Conservation (phyloP, 1,140 invertebrate genomes). For the Neoseiulus cucumeris region DNA sequence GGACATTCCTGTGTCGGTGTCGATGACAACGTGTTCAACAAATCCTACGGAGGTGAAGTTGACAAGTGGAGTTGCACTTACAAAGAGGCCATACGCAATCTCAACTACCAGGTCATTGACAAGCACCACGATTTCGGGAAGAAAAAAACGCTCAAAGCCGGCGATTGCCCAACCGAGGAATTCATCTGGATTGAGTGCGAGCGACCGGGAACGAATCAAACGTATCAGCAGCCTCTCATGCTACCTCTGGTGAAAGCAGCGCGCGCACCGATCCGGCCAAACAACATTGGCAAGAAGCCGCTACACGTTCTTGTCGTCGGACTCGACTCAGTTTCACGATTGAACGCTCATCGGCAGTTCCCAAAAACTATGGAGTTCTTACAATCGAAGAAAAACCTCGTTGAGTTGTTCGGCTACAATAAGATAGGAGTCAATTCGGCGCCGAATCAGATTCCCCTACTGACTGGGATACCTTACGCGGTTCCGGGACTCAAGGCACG, state of each 20-base stretch:
- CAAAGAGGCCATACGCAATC: neutral
- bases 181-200: conserved; percentile 6
- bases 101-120: neutral
- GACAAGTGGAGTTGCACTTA: neutral
- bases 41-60: neutral
- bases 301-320: conserved; percentile 31
- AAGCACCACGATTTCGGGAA: neutral
- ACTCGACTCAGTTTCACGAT: conserved; percentile 36
- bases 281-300: conserved; percentile 1
- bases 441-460: conserved; percentile 28
- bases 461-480: conserved; percentile 22
- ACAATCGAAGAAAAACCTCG: neutral
- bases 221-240: neutral
- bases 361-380: conserved; percentile 31
- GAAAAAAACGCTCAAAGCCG: neutral
- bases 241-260: conserved; percentile 6
- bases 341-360: conserved; percentile 37
- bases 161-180: neutral
- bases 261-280: neutral
- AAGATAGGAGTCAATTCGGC: conserved; percentile 32
- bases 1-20: neutral
- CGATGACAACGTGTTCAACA: neutral
- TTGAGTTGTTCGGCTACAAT: conserved; percentile 25
- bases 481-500: neutral
- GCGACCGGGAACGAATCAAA: neutral